phyloP scores from a whole-genome alignment of 1,140 invertebrate genomes.

The Lamellibrachia luymesi region DNA sequence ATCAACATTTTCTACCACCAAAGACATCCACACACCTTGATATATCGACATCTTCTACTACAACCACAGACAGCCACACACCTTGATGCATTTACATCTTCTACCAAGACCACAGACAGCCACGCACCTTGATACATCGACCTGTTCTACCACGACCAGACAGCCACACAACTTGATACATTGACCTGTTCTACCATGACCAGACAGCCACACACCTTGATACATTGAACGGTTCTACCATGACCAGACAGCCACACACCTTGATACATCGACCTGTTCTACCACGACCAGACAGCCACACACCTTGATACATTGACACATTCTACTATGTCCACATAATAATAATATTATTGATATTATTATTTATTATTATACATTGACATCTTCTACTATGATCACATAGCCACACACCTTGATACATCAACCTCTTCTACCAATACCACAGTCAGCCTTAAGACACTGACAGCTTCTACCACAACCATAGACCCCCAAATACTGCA shows the following conservation, averaged over 20 bases:
- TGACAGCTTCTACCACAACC: background rate
- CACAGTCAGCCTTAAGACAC: background rate
- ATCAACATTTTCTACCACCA: background rate
- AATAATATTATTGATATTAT: too few relatives aligned
- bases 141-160: background rate
- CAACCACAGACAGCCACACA: background rate
- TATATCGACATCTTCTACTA: background rate
- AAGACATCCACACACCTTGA: background rate
- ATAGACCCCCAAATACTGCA: background rate
- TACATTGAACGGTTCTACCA: too few relatives aligned
- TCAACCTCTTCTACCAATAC: too few relatives aligned
- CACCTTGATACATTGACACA: background rate
- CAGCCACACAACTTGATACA: too few relatives aligned
- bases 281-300: background rate
- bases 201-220: too few relatives aligned
- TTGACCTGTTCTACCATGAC: too few relatives aligned
- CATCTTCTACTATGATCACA: too few relatives aligned
- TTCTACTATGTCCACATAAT: background rate
- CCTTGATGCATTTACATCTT: background rate
- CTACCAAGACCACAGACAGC: background rate
- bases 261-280: background rate
- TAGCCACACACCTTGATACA: too few relatives aligned
- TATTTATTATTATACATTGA: too few relatives aligned
- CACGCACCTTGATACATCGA: background rate
- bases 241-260: too few relatives aligned